Evolutionary conservation across 37 sponge, comb jelly and placozoan species (phyloP).

Genomic region (Chondrosia reniformis): DNA sequence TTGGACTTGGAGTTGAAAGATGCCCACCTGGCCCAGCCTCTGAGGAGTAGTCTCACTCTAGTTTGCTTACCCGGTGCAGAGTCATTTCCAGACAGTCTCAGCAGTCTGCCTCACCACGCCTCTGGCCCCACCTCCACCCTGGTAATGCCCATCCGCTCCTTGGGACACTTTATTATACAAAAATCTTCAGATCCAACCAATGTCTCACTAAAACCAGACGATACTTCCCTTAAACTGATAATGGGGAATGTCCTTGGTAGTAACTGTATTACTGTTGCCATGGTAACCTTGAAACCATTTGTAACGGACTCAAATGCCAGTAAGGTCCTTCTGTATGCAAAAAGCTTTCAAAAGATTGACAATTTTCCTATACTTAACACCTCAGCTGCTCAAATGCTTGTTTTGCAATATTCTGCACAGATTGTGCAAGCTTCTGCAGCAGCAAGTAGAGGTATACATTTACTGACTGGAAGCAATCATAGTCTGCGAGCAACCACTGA

Average conservation of each 20-base stretch:
- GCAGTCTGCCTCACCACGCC: background rate
- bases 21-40: background rate
- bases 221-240: conserved; percentile 8
- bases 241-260: conserved; percentile 6
- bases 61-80: conserved; percentile 8
- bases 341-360: background rate
- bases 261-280: conserved; percentile 13
- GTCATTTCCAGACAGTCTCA: conserved; percentile 15
- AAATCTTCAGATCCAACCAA: background rate
- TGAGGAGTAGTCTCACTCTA: background rate
- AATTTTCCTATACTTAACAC: conserved; percentile 24
- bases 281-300: conserved; percentile 11
- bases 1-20: background rate
- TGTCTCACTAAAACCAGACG: background rate
- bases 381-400: background rate
- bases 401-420: background rate
- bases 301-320: background rate
- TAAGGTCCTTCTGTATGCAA: conserved; percentile 11
- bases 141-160: conserved; percentile 7
- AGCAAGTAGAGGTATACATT: background rate
- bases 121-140: conserved; percentile 34
- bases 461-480: background rate
- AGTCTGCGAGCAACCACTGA: background rate
- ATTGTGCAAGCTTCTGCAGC: background rate
- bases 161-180: conserved; percentile 8